Evolutionary conservation across 2,888 invertebrate species (phyloP), one percentile per base, ranked within the genome.

Genomic region (Synanthedon myopaeformis): DNA sequence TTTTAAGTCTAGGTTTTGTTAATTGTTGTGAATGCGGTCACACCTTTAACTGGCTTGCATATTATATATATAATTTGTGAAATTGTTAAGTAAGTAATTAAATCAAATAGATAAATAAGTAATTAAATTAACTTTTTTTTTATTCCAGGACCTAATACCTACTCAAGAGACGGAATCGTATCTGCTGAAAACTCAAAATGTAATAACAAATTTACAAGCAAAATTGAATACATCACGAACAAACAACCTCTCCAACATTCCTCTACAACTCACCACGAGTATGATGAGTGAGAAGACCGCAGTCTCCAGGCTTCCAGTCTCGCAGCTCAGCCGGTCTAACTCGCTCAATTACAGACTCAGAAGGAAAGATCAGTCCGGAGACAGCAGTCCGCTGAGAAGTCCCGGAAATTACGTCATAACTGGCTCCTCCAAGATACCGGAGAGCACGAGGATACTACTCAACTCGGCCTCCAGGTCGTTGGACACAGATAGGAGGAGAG

Each of bases 131-230:
- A n/a, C n/a, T 51, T 52, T 51, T 14, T 52, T 53, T 51, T 80
- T 77, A 76, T 86, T 82, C 41, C 83, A 89, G 89, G 88, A 88
- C 55, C 75, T 88, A 48, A 87, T 87, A 50, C 87, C 87, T 23
- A 62, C 74, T 0, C 87, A 86, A 69, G 89, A 89, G 57, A 89
- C 90, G 0, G 90, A 89, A 61, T 75, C 89, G 1, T 90, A 90
- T 59, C 76, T 91, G 12, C 79, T 89, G 42, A 90, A 89, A 63
- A 91, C 90, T 0, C 90, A 91, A 65, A 90, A 89, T 61, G 90
- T 89, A 1, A 90, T 91, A 62, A 89, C 89, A 42, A 89, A 89
- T 59, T 79, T 91, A 19, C 90, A 91, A 75, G 90, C 90, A 42
- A 88, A 90, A 57, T 78, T 91, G 12, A 82, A 86, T 51, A 77